Evolutionary conservation across 2,113 vertebrate species (phyloP).

Genomic region (Elgaria multicarinata): DNA sequence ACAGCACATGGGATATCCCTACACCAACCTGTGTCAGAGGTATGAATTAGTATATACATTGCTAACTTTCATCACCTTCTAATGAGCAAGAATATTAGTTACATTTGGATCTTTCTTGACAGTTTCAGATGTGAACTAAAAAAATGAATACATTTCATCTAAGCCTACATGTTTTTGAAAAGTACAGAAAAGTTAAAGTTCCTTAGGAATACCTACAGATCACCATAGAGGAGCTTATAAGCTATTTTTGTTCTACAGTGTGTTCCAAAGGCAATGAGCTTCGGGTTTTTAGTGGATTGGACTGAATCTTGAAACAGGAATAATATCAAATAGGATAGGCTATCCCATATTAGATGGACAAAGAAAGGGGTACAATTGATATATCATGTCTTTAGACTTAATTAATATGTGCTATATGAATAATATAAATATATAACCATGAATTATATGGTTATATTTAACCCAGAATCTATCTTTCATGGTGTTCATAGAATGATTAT

Average conservation of each 20-base stretch:
- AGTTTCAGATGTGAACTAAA: not conserved
- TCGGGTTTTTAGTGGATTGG: not conserved
- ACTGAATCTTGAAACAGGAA: not conserved
- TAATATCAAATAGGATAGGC: not conserved
- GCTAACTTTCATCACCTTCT: not conserved
- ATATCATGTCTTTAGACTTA: no score
- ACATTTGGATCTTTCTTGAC: not conserved
- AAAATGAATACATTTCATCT: not conserved
- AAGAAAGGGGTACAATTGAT: not conserved
- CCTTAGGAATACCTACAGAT: not conserved
- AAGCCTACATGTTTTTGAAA: not conserved
- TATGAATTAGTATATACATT: not conserved
- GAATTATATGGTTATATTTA: no score
- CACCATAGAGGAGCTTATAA: no score
- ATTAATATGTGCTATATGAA: no score
- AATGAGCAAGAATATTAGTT: not conserved
- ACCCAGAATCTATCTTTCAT: no score
- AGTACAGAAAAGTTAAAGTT: no score
- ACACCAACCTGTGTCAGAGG: constrained; percentile 37
- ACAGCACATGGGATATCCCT: constrained; percentile 47
- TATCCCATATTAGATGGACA: no score
- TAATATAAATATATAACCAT: no score
- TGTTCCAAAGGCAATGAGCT: not conserved
- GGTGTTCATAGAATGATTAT: no score
- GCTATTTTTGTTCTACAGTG: no score